Percentiles rank a stretch among this genome's conserved stretches.
Conservation (phyloP, 2,113 vertebrate genomes). For the Grammomys dolichurus region DNA sequence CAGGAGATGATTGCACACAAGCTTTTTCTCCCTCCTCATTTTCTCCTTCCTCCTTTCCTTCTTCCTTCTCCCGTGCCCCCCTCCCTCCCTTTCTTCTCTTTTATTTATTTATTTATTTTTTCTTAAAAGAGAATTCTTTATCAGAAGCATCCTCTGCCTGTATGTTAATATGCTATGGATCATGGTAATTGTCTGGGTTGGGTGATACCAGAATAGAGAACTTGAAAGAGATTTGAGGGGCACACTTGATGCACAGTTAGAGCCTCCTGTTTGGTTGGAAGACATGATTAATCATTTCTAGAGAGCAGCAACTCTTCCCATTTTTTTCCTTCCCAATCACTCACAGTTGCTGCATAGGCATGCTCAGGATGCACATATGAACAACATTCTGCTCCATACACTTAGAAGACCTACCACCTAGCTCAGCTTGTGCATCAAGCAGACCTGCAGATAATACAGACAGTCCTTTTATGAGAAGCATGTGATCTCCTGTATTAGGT, state of each 20-base stretch:
- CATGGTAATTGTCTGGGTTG: neutral
- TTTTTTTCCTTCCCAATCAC: neutral
- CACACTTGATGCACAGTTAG: neutral
- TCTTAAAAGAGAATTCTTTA: neutral
- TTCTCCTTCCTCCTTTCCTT: neutral
- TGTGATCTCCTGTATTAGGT: fast-evolving
- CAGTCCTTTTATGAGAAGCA: neutral
- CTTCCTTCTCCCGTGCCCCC: too few relatives aligned
- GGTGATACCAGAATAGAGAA: neutral
- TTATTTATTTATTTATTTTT: too few relatives aligned
- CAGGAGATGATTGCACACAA: neutral
- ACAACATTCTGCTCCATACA: neutral
- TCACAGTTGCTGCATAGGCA: neutral
- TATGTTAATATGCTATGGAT: neutral
- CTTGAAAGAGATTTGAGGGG: neutral
- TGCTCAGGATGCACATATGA: neutral
- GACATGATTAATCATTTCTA: neutral
- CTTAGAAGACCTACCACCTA: neutral
- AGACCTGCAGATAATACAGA: neutral
- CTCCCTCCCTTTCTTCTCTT: neutral
- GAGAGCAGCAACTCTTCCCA: neutral
- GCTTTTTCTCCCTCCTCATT: neutral
- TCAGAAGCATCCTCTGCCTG: neutral
- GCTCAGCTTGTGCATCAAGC: too few relatives aligned
- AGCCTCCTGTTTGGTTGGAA: neutral